phyloP scores from a whole-genome alignment of 2,797 vertebrate species.

The Telmatherina bonti region DNA sequence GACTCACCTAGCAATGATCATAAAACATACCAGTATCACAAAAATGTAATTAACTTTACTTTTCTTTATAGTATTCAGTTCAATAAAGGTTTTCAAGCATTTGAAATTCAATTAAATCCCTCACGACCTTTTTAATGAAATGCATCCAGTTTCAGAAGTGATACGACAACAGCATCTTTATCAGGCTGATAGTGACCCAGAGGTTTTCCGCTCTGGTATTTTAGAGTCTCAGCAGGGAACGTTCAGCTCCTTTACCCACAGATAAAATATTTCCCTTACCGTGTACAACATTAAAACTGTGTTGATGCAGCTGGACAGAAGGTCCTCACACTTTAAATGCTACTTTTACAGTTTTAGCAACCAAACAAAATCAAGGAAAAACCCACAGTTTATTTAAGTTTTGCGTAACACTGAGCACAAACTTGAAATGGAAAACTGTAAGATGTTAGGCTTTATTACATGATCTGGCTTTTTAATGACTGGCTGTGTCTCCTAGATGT shows the following conservation, averaged over 20 bases:
- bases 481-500: background rate
- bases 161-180: too few species aligned
- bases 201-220: background rate
- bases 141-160: background rate
- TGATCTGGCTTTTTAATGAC: slow-evolving; percentile 13
- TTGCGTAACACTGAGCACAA: background rate
- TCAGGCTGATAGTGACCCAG: too few species aligned
- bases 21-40: too few species aligned
- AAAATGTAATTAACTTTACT: too few species aligned
- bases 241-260: too few species aligned
- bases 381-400: background rate
- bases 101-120: too few species aligned
- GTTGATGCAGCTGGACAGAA: background rate
- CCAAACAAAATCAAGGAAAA: background rate
- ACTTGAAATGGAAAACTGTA: background rate
- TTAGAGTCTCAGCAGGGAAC: background rate
- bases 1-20: too few species aligned
- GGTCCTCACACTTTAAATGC: background rate
- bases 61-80: too few species aligned
- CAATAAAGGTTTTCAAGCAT: too few species aligned
- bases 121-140: background rate
- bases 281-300: background rate
- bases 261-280: background rate
- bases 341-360: background rate
- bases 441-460: background rate